Conservation (phyloP, 2,113 vertebrate genomes). For the Microtus montanus region DNA sequence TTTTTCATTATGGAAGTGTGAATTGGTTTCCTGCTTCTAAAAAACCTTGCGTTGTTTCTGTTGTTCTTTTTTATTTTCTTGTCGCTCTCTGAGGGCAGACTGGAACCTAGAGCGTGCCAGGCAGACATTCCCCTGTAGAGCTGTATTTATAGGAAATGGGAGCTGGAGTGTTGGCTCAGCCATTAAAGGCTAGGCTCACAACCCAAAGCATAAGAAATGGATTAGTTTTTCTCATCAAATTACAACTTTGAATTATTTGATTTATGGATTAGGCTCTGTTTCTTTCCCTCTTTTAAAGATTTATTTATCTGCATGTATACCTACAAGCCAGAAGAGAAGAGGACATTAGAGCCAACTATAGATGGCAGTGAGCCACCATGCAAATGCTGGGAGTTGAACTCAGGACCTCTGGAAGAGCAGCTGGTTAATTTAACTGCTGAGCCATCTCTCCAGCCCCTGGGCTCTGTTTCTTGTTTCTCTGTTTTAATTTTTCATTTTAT, state of each 20-base stretch:
- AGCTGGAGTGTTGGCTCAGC: too few relatives aligned
- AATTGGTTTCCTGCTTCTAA: background rate
- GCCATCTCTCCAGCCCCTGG: too few relatives aligned
- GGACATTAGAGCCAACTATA: too few relatives aligned
- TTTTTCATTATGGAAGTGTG: background rate
- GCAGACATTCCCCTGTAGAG: background rate
- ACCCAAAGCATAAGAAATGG: background rate
- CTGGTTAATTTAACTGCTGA: too few relatives aligned
- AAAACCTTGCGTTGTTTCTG: background rate
- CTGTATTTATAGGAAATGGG: background rate
- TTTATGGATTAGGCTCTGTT: background rate
- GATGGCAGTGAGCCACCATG: too few relatives aligned
- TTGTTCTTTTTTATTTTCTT: background rate
- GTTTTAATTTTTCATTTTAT: background rate
- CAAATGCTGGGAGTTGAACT: background rate
- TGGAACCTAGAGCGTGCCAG: background rate
- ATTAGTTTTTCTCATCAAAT: background rate
- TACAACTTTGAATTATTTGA: background rate
- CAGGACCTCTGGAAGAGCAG: too few relatives aligned
- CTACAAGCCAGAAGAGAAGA: too few relatives aligned
- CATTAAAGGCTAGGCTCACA: too few relatives aligned
- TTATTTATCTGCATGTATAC: too few relatives aligned
- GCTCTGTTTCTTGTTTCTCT: background rate
- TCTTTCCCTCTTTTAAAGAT: too few relatives aligned
- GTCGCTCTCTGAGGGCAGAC: background rate